Percentiles rank a stretch among this genome's conserved stretches.
phyloP scores from a whole-genome alignment of 1,140 invertebrate species.

The Philopotamus ludificatus region DNA sequence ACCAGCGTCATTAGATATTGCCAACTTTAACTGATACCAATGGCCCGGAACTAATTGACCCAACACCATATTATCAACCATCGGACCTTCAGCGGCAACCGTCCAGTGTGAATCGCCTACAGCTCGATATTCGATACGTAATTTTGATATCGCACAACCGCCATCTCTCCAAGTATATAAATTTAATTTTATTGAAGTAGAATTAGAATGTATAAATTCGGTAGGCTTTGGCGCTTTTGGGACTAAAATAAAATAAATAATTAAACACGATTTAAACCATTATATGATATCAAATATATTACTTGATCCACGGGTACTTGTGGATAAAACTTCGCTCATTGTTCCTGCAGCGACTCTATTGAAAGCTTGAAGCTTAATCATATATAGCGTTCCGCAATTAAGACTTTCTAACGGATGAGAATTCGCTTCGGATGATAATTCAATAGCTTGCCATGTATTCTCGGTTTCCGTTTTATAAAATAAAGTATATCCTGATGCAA shows the following conservation, averaged over 20 bases:
- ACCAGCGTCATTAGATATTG: conserved; percentile 75
- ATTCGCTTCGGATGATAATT: conserved; percentile 65
- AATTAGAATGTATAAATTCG: conserved; percentile 62
- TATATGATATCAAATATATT: conserved; percentile 27
- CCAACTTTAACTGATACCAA: conserved; percentile 70
- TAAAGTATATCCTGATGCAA: conserved; percentile 61
- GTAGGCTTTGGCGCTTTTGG: conserved; percentile 59
- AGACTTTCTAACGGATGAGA: conserved; percentile 70
- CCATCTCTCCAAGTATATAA: conserved; percentile 75
- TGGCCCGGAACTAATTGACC: conserved; percentile 68
- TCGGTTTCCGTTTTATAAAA: conserved; percentile 65
- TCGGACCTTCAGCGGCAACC: conserved; percentile 54
- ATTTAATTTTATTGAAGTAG: conserved; percentile 65
- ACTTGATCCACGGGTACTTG: conserved; percentile 64
- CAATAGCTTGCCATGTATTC: conserved; percentile 63
- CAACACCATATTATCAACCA: conserved; percentile 63
- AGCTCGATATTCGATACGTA: conserved; percentile 73
- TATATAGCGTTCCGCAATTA: conserved; percentile 70
- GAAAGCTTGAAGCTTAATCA: conserved; percentile 67
- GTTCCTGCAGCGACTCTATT: conserved; percentile 71
- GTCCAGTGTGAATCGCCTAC: conserved; percentile 54
- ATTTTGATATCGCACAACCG: conserved; percentile 79
- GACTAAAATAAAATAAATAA: conserved; percentile 41
- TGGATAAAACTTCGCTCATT: conserved; percentile 64
- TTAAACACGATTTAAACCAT: neutral